A percentile compares a stretch with the other conserved stretches of the same genome.
phyloP scores from a whole-genome alignment of 53 echinoderm and acorn worm genomes.

The Astropecten irregularis region DNA sequence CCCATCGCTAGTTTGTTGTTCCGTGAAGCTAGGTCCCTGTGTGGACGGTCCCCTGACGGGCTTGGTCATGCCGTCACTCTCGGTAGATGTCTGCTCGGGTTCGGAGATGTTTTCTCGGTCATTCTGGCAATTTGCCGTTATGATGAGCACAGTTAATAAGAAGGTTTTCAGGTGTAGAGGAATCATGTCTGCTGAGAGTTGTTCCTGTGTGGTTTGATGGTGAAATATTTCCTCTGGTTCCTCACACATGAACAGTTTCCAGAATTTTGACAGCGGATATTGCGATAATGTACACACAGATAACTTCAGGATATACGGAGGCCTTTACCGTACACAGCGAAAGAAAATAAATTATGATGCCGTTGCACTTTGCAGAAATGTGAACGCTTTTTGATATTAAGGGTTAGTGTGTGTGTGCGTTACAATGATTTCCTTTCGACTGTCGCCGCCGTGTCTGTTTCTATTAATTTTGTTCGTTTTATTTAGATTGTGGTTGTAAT shows the following conservation, averaged over 20 bases:
- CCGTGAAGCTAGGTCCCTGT: not conserved
- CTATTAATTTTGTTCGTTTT: too few species aligned
- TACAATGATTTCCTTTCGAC: too few species aligned
- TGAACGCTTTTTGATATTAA: too few species aligned
- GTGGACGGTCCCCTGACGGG: not conserved
- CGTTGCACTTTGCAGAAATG: too few species aligned
- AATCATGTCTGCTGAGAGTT: not conserved
- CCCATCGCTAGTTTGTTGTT: not conserved
- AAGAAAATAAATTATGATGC: too few species aligned
- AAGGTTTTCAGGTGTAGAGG: not conserved
- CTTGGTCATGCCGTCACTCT: not conserved
- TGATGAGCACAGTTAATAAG: not conserved
- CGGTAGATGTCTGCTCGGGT: slow-evolving; percentile 7
- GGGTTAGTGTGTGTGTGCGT: too few species aligned
- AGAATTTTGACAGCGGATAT: not conserved
- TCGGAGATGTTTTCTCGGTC: not conserved
- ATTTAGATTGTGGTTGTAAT: too few species aligned
- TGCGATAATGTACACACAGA: too few species aligned
- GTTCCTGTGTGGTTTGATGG: not conserved
- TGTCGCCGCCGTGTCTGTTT: too few species aligned
- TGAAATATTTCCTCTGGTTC: not conserved
- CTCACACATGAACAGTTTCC: not conserved
- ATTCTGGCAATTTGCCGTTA: not conserved
- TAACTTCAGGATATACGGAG: too few species aligned
- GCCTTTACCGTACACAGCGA: slow-evolving; percentile 1